phyloP scores from a whole-genome alignment of 2,797 vertebrate genomes.

The Amblyraja radiata region DNA sequence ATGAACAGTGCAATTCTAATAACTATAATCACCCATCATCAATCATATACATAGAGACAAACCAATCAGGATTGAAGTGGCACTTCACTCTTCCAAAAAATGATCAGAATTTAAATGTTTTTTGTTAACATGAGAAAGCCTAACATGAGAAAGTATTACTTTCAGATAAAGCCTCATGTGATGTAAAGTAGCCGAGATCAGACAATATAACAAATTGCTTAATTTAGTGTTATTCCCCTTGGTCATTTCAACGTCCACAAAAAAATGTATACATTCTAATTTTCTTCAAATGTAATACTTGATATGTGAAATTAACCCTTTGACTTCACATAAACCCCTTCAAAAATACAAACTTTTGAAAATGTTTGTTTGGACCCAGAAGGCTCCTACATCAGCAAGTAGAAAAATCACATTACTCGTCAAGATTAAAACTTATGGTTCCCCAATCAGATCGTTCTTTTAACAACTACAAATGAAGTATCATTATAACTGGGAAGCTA shows the following conservation, averaged over 20 bases:
- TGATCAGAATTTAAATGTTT: background rate
- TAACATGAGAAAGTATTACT: background rate
- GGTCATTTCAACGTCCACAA: background rate
- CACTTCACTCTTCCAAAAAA: background rate
- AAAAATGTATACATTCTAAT: background rate
- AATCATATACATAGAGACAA: background rate
- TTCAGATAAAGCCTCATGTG: background rate
- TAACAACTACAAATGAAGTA: background rate
- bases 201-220: background rate
- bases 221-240: background rate
- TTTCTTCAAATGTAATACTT: background rate
- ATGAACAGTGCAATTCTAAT: background rate
- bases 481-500: background rate
- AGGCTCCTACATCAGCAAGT: background rate
- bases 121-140: background rate
- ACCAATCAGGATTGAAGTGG: background rate
- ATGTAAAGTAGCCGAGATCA: background rate
- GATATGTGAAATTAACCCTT: background rate
- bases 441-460: background rate
- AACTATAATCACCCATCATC: background rate
- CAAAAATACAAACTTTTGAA: background rate
- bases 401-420: background rate
- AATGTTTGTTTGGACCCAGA: background rate
- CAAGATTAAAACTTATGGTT: background rate
- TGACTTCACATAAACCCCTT: background rate